Conservation (phyloP, 1,140 invertebrate species). For the Melitaea cinxia region DNA sequence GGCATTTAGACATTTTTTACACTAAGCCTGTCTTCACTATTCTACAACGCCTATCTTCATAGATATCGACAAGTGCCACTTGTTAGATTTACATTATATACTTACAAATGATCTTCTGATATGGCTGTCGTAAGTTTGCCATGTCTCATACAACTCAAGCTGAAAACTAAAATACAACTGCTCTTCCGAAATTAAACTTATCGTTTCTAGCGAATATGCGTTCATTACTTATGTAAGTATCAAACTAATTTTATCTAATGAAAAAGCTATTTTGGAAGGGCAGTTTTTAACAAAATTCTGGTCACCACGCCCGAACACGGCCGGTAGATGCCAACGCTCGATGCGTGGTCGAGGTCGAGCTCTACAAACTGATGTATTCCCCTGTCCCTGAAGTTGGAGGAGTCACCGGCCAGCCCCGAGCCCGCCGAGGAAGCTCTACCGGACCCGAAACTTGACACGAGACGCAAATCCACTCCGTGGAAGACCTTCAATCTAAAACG, state of each 20-base stretch:
- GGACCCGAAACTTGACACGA: constrained; percentile 59
- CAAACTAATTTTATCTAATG: too few relatives aligned
- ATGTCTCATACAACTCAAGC: not conserved
- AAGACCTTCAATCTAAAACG: constrained; percentile 90
- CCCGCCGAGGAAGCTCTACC: constrained; percentile 57
- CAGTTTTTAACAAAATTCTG: constrained; percentile 11
- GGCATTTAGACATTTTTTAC: constrained; percentile 65
- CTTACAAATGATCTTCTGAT: not conserved
- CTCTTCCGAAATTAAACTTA: not conserved
- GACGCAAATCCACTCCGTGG: constrained; percentile 85
- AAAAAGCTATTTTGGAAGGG: not conserved
- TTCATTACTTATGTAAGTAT: not conserved
- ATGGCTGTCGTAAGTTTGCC: constrained; percentile 1
- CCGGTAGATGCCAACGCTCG: constrained; percentile 1
- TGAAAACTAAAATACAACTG: not conserved
- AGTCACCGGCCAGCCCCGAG: constrained; percentile 66
- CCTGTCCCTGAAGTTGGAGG: constrained; percentile 69
- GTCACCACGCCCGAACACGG: not conserved
- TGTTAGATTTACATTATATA: constrained; percentile 3
- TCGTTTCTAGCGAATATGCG: too few relatives aligned
- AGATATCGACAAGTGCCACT: constrained; percentile 28
- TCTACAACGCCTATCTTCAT: constrained; percentile 41
- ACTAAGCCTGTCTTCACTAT: constrained; percentile 58
- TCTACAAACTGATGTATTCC: constrained; percentile 54
- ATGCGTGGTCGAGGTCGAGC: constrained; percentile 29